Evolutionary conservation across 2,113 vertebrate species (phyloP), one percentile per base, ranked within the genome.

Genomic region (Emydura subglobosa): DNA sequence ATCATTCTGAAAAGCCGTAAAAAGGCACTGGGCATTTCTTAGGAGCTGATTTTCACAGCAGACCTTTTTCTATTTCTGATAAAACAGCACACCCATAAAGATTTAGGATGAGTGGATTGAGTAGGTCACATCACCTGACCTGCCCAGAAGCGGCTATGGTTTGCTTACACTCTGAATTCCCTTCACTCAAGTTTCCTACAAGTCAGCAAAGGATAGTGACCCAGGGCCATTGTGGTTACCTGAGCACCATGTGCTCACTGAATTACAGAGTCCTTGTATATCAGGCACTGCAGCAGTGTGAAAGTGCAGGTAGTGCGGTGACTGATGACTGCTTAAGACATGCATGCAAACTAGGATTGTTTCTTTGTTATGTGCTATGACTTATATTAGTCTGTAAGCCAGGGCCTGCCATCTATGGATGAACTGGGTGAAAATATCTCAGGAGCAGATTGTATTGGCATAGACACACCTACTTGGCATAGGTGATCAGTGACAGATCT

Each of bases 21-120:
- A 86, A 91, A 85, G 61, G 87, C 47, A 91, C 51, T 49, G 89
- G 90, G 17, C 61, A 55, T 90, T 95, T 87, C 55, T n/a, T 76
- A 95, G 93, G 81, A 91, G 94, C 95, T 31, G 59, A 51, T 95
- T 79, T 96, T 95, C 95, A 76, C 61, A 96, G 88, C 42, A 78
- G 92, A 82, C 95, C 93, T 95, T 89, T 88, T 79, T 92, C 87
- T 86, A 61, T 92, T 90, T 0, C 84, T 72, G 21, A 6, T 83
- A 39, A 81, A 91, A 31, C 76, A 85, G 54, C 55, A 83, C n/a
- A 24, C 42, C 50, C 81, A 17, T 68, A 72, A 47, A 17, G 25
- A 57, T 7, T 86, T 47, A 78, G 44, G 31, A 68, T 68, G 34
- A 68, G 74, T 47, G 68, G 85, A 47, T 88, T 34, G 50, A 81